Evolutionary conservation across 2,797 vertebrate species (phyloP).

Genomic region (Otus scops): DNA sequence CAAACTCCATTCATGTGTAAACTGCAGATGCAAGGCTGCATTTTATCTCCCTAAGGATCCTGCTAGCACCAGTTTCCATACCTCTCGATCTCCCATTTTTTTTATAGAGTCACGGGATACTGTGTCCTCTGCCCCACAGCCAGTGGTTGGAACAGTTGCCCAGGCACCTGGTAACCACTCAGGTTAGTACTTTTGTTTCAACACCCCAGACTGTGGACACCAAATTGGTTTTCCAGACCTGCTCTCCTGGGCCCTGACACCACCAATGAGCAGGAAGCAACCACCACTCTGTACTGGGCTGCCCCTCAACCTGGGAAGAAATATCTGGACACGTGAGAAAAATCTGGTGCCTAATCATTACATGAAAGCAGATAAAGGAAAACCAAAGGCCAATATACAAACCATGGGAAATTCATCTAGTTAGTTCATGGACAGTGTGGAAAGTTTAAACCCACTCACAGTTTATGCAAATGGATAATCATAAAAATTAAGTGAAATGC

Average conservation of each 20-base stretch:
- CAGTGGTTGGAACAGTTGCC: neutral
- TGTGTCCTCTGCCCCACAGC: neutral
- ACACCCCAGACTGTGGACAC: neutral
- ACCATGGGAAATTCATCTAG: neutral
- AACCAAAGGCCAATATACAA: neutral
- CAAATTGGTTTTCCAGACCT: neutral
- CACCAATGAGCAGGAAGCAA: neutral
- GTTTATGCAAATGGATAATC: neutral
- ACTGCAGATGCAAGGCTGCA: neutral
- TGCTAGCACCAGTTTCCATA: neutral
- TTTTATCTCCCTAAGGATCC: neutral
- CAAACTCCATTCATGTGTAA: neutral
- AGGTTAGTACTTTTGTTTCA: neutral
- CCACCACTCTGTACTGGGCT: neutral
- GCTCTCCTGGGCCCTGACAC: neutral
- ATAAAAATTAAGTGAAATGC: slow-evolving; percentile 11
- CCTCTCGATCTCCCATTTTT: neutral
- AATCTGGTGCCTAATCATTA: neutral
- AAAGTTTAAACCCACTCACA: slow-evolving; percentile 3
- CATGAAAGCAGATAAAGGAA: neutral
- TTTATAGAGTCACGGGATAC: rapidly evolving
- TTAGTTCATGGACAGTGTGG: neutral
- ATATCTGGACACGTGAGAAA: neutral
- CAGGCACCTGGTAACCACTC: neutral
- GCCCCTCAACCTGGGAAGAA: neutral